Evolutionary conservation across 2,113 vertebrate genomes (phyloP).

Genomic region (Pteruthius melanotis): DNA sequence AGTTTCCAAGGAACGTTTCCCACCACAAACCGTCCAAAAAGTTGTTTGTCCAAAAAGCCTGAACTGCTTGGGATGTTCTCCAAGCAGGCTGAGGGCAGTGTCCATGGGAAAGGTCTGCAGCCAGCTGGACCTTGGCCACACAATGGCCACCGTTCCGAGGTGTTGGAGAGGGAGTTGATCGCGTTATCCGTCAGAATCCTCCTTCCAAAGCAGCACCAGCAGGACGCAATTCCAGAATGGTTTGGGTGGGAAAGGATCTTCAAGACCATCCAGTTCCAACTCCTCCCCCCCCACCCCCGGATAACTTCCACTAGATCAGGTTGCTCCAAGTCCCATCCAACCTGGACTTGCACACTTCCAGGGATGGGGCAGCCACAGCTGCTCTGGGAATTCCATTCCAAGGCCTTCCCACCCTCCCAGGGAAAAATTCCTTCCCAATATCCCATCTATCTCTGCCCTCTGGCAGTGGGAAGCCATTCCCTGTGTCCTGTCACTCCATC

Average conservation of each 20-base stretch:
- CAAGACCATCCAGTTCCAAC: background rate
- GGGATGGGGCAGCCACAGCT: fast-evolving
- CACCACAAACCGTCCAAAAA: background rate
- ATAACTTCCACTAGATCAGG: fast-evolving
- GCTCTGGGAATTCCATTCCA: background rate
- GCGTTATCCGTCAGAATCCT: fast-evolving
- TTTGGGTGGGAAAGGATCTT: fast-evolving
- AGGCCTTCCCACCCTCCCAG: fast-evolving
- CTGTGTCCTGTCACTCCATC: background rate
- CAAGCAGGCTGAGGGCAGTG: background rate
- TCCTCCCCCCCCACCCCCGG: background rate
- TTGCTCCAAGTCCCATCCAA: fast-evolving
- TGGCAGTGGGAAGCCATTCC: background rate
- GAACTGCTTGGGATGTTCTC: background rate
- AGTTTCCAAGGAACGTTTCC: background rate
- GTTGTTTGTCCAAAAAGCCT: background rate
- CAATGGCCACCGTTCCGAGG: fast-evolving
- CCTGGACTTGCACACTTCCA: fast-evolving
- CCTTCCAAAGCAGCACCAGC: background rate
- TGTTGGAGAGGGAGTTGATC: background rate
- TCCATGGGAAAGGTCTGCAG: background rate
- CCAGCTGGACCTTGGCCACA: background rate
- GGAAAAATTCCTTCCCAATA: fast-evolving
- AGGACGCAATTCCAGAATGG: background rate
- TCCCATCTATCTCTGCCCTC: fast-evolving